Percentiles rank a stretch among this genome's conserved stretches.
phyloP scores from a whole-genome alignment of 1,140 invertebrate genomes.

The Drosophila insularis region DNA sequence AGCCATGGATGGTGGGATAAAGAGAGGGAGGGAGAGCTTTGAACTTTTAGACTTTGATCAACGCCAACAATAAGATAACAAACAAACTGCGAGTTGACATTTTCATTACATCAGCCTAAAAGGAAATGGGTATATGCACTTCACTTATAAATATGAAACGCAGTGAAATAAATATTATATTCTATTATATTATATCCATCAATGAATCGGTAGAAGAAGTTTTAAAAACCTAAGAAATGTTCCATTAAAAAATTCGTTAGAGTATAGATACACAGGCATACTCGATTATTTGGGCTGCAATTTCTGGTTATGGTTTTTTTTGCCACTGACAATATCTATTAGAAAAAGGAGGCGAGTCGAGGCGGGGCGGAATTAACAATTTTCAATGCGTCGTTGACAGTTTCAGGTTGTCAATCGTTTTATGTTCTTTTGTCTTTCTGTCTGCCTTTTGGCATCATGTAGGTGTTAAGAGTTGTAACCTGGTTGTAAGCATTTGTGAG shows the following conservation, averaged over 20 bases:
- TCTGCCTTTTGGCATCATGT: slow-evolving; percentile 13
- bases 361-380: slow-evolving; percentile 49
- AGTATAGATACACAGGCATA: background rate
- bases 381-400: slow-evolving; percentile 76
- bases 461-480: slow-evolving; percentile 61
- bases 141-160: slow-evolving; percentile 6
- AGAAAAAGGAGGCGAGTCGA: slow-evolving; percentile 11
- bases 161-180: background rate
- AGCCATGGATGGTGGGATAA: background rate
- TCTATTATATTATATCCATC: background rate
- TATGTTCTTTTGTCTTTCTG: slow-evolving; percentile 26
- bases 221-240: too few species aligned
- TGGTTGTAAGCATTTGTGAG: slow-evolving; percentile 36
- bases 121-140: slow-evolving; percentile 29
- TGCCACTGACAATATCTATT: slow-evolving; percentile 59
- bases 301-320: slow-evolving; percentile 10
- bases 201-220: background rate
- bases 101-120: slow-evolving; percentile 63
- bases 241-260: background rate
- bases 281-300: background rate
- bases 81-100: slow-evolving; percentile 58
- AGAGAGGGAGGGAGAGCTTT: background rate
- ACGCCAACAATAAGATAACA: slow-evolving; percentile 29
- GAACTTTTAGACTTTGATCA: slow-evolving; percentile 61
- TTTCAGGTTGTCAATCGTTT: slow-evolving; percentile 72